Base-by-base conservation (phyloP, 2,888 invertebrate species). In the Meta bourneti region DNA sequence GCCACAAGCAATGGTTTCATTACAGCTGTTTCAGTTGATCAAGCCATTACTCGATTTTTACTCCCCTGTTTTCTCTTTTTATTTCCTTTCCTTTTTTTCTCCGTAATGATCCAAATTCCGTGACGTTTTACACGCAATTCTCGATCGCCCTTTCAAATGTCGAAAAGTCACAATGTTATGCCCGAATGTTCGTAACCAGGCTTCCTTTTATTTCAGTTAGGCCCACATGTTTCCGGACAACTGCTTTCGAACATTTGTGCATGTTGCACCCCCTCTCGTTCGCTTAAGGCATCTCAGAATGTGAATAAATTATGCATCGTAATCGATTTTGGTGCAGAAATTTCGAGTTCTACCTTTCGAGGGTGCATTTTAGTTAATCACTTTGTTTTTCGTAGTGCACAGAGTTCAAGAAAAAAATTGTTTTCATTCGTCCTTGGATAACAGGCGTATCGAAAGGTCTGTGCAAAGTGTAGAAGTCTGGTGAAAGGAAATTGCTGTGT, bases 1-100 rank as follows among this genome's bases (percentile, higher is more conserved):
- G 34, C 11, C 61, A 61, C 20, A 79, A 87, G 72, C 71, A 88
- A 88, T 72, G 80, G 84, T 88, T 88, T 88, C 74, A 88, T 88
- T 88, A 88, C 61, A 13, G 61, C 74, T 61, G 88, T 74, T 88
- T 72, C 87, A 61, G 70, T 48, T 86, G 51, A 78, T 74, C 69
- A 77, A 78, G 19, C 34, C 77, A 71, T 81, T 88, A 80, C 74
- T 74, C 61, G 49, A 61, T 48, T 88, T 61, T 81, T 81, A 75
- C 74, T 54, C 34, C 11, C 34, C 16, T 61, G 11, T 61, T 61
- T 16, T 61, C 16, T 9, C 48, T 84, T 72, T 71, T 75, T 69
- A 48, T 75, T n/a, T 20, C 6, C 34, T 6, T 9, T 77, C 54
- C 61, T 49, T 49, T 34, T 49, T 54, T 61, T 80, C 70, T 52